phyloP scores from a whole-genome alignment of 2,888 invertebrate genomes.

The Cephus nigrinus region DNA sequence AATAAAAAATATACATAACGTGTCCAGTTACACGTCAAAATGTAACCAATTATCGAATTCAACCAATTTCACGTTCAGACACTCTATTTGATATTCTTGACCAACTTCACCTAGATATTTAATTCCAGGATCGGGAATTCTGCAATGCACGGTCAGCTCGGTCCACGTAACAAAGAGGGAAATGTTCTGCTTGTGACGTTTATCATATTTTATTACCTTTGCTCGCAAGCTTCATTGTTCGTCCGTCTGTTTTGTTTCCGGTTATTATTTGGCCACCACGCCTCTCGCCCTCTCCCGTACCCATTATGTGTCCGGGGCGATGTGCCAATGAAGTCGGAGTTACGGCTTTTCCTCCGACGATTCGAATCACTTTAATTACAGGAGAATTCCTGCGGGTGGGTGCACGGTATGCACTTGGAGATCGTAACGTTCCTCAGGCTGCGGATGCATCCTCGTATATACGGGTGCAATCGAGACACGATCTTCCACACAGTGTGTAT shows the following conservation, averaged over 20 bases:
- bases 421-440: background rate
- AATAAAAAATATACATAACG: background rate
- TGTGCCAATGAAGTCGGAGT: conserved; percentile 39
- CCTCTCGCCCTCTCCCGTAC: conserved; percentile 17
- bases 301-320: conserved; percentile 31
- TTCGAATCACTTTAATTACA: conserved; percentile 15
- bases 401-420: background rate
- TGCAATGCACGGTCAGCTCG: conserved; percentile 1
- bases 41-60: background rate
- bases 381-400: background rate
- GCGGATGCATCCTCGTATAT: background rate
- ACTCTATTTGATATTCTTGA: background rate
- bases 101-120: background rate
- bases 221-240: conserved; percentile 51
- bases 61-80: background rate
- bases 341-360: conserved; percentile 44
- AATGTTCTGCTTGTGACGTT: conserved; percentile 40
- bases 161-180: conserved; percentile 42
- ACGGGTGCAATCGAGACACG: background rate
- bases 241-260: conserved; percentile 56
- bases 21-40: background rate
- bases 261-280: conserved; percentile 48
- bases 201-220: conserved; percentile 60
- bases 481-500: background rate
- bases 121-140: background rate